A percentile compares a stretch with the other conserved stretches of the same genome.
These are phyloP conservation scores for Drosophila tanythrix DNA, from an alignment of 2,888 invertebrate genomes.

Conservation along the genomic window DNA sequence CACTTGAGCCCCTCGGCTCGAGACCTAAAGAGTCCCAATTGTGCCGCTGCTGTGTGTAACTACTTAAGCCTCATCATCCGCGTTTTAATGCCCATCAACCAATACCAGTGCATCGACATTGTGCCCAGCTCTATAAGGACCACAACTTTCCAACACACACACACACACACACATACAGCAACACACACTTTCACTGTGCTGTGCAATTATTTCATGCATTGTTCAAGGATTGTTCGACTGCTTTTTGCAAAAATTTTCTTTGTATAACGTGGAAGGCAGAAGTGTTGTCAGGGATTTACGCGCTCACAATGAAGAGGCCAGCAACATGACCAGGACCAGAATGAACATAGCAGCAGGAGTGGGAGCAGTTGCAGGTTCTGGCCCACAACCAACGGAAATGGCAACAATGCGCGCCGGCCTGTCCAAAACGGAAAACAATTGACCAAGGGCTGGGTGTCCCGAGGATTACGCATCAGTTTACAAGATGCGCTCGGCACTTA, in stretches of 20 bases:
- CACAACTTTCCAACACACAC: constrained; percentile 34
- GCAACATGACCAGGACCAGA: constrained; percentile 24
- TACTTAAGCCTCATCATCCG: constrained; percentile 78
- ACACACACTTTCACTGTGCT: constrained; percentile 31
- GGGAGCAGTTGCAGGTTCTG: constrained; percentile 24
- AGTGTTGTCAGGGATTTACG: constrained; percentile 79
- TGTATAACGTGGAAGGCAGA: constrained; percentile 59
- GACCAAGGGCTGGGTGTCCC: constrained; percentile 39
- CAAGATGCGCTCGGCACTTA: constrained; percentile 74
- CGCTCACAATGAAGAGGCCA: constrained; percentile 63
- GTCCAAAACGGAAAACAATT: constrained; percentile 66
- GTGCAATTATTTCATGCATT: constrained; percentile 77
- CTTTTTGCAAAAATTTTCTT: constrained; percentile 69
- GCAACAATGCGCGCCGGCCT: constrained; percentile 62
- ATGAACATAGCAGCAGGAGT: constrained; percentile 10
- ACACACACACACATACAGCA: constrained; percentile 7
- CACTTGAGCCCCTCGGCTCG: constrained; percentile 60
- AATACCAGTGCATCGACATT: constrained; percentile 45
- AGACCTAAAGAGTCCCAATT: constrained; percentile 59
- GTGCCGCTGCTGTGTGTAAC: constrained; percentile 51
- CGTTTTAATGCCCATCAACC: constrained; percentile 73
- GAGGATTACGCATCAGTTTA: constrained; percentile 76
- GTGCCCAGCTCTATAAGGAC: constrained; percentile 55
- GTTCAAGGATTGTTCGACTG: constrained; percentile 71
- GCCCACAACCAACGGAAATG: constrained; percentile 65